Conservation (phyloP, 2,888 invertebrate genomes). For the Lochmaea capreae region DNA sequence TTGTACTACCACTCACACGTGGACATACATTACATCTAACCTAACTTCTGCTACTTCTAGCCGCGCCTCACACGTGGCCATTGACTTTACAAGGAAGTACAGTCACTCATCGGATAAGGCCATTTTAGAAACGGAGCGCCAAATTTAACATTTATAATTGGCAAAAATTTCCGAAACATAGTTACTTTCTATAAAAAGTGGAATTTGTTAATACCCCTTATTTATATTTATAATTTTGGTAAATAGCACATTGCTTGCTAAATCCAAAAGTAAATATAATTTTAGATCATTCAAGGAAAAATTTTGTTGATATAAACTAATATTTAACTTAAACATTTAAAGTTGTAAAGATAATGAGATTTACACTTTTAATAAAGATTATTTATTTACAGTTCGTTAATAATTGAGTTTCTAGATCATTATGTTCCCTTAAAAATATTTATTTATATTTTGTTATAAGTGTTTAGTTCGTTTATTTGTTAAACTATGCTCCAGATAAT, state of each 20-base stretch:
- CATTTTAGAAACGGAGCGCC: too few species aligned
- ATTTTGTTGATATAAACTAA: constrained; percentile 6
- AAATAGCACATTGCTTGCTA: constrained; percentile 12
- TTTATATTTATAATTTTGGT: not conserved
- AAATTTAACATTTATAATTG: too few species aligned
- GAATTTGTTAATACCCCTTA: not conserved
- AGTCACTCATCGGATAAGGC: too few species aligned
- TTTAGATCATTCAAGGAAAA: constrained; percentile 14
- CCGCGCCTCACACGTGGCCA: too few species aligned
- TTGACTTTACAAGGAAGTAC: too few species aligned
- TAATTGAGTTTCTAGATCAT: not conserved
- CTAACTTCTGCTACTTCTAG: too few species aligned
- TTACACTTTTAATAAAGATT: not conserved
- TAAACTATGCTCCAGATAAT: not conserved
- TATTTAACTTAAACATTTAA: constrained; percentile 3
- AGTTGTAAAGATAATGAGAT: constrained; percentile 11
- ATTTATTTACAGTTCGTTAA: constrained; percentile 3
- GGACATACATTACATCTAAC: too few species aligned
- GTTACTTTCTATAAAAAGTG: not conserved
- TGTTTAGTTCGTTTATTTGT: not conserved
- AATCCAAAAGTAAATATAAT: constrained; percentile 1
- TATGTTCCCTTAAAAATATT: not conserved
- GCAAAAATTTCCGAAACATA: too few species aligned
- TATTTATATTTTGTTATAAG: not conserved
- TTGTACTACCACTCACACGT: too few species aligned